Evolutionary conservation across 2,888 invertebrate species (phyloP).

Genomic region (Plebejus melissa): DNA sequence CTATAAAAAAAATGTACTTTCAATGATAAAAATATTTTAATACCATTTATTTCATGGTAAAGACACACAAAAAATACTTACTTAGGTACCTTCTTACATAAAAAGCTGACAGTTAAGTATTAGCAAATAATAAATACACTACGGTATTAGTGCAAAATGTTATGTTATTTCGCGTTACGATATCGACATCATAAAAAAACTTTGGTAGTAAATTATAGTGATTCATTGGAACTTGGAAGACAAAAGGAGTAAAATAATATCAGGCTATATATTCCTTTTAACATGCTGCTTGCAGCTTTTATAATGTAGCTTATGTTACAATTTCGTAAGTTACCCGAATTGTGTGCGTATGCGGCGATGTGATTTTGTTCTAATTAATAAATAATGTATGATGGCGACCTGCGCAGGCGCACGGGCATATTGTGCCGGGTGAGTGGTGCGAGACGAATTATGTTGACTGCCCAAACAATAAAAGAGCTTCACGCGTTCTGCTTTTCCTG

Average conservation of each 20-base stretch:
- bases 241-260: neutral
- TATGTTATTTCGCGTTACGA: too few species aligned
- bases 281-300: neutral
- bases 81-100: too few species aligned
- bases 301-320: neutral
- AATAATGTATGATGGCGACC: slow-evolving; percentile 27
- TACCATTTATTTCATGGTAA: too few species aligned
- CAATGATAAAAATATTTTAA: neutral
- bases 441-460: slow-evolving; percentile 46
- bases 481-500: slow-evolving; percentile 64
- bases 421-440: slow-evolving; percentile 58
- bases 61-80: too few species aligned
- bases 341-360: neutral
- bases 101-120: too few species aligned
- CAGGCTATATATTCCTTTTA: neutral
- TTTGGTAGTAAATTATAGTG: neutral
- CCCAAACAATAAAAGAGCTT: slow-evolving; percentile 56
- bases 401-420: slow-evolving; percentile 36
- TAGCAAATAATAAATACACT: too few species aligned
- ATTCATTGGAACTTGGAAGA: neutral
- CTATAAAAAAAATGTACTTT: neutral
- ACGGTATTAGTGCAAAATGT: too few species aligned
- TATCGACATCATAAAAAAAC: too few species aligned
- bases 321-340: too few species aligned
- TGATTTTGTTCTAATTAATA: slow-evolving; percentile 26